Percentiles rank a stretch among this genome's conserved stretches.
These are phyloP conservation scores for Cyrtorhinus lividipennis DNA, from an alignment of 1,140 invertebrate species.

Conservation along the genomic window DNA sequence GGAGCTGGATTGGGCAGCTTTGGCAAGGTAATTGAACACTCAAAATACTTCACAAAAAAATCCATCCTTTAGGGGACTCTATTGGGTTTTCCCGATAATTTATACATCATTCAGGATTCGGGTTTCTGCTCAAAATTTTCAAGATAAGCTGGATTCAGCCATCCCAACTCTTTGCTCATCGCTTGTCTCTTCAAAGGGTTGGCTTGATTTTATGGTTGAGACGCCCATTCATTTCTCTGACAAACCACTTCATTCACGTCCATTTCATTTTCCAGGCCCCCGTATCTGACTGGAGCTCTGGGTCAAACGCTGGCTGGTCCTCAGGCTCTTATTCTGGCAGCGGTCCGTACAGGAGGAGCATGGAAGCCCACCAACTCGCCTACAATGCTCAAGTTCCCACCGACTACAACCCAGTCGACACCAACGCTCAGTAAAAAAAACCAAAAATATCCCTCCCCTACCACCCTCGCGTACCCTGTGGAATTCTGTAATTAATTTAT, in stretches of 20 bases:
- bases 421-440: slow-evolving; percentile 16
- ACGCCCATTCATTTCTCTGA: too few species aligned
- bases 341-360: slow-evolving; percentile 32
- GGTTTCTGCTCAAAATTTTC: too few species aligned
- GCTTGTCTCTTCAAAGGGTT: too few species aligned
- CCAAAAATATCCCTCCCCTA: background rate
- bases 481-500: slow-evolving; percentile 9
- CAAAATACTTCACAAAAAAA: too few species aligned
- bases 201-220: too few species aligned
- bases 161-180: too few species aligned
- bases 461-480: background rate
- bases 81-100: too few species aligned
- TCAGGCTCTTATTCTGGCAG: slow-evolving; percentile 25
- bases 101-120: too few species aligned
- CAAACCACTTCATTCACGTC: too few species aligned
- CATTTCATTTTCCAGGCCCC: slow-evolving; percentile 9
- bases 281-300: slow-evolving; percentile 16
- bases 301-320: slow-evolving; percentile 24
- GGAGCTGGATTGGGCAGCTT: slow-evolving; percentile 27
- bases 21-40: slow-evolving; percentile 27
- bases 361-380: slow-evolving; percentile 41
- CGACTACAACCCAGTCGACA: slow-evolving; percentile 27
- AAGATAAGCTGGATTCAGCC: too few species aligned
- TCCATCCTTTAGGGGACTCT: too few species aligned
- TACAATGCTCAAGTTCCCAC: slow-evolving; percentile 39